Evolutionary conservation across 2,797 vertebrate species (phyloP), one percentile per base, ranked within the genome.

Genomic region (Trichosurus vulpecula): DNA sequence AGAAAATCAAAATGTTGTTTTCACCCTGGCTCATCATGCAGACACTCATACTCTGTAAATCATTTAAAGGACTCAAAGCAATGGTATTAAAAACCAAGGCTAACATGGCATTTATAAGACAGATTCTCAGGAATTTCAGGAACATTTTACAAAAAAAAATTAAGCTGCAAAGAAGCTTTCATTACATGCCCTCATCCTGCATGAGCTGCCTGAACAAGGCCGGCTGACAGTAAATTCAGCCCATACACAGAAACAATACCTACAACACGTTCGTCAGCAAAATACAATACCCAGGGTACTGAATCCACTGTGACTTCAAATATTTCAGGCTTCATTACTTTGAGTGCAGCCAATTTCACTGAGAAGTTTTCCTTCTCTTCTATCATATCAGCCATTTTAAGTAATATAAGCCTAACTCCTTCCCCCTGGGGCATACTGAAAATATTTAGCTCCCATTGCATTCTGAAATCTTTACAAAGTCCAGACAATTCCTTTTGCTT

Each of bases 1-100:
- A 54, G 5, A 94, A 41, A 16, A 96, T 41, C 4, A 27, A 97
- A 93, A 97, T 27, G 97, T 94, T 54, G 61, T 95, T 98, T 98
- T 96, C 57, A 94, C 91, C 95, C 51, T 96, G 94, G 55, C 58
- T 53, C 94, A 81, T 91, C 74, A 56, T 87, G n/a, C 54, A 97
- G 54, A 97, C 6, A 9, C 61, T 90, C 52, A 16, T 27, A 95
- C 53, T 95, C 94, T 92, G n/a, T 93, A 96, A 98, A 98, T 55
- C 96, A 96, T 95, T 98, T 97, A 96, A 96, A 96, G 92, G 31
- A 95, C 96, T 94, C 61, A 97, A 97, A 56, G 29, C 94, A 96
- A 96, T 66, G 66, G 97, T 55, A 97, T 97, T 96, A 97, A 97
- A 97, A 97, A 93, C 58, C 56, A 96, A 95, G 66, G 10, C 57